Conservation (phyloP, 1,140 invertebrate species). For the Leptestheria dahalacensis region DNA sequence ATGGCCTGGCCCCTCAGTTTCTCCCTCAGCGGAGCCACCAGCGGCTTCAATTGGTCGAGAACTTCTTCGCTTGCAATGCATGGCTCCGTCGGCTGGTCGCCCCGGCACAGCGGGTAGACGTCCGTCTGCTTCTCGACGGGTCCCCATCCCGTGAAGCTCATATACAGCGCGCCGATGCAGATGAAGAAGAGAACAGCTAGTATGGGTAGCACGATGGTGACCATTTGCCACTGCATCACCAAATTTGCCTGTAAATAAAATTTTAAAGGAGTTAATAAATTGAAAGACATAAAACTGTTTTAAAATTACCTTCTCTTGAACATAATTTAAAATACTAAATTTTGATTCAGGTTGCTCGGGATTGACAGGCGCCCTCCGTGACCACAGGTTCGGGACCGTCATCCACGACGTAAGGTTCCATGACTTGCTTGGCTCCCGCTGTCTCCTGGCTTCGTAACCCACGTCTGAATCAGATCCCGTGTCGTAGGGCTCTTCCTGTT, state of each 20-base stretch:
- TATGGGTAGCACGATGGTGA: conserved; percentile 7
- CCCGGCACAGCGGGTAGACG: not conserved
- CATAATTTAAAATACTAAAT: no score
- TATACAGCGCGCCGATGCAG: conserved; percentile 6
- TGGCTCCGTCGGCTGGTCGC: not conserved
- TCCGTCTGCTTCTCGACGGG: no score
- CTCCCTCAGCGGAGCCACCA: no score
- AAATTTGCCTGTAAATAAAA: not conserved
- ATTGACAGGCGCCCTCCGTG: no score
- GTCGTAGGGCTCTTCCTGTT: conserved; percentile 14
- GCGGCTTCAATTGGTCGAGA: not conserved
- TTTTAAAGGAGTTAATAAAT: not conserved
- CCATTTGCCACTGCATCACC: conserved; percentile 9
- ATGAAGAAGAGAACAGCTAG: conserved; percentile 12
- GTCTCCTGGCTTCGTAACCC: not conserved
- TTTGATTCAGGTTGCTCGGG: no score
- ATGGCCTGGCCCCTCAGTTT: not conserved
- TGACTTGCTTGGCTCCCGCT: no score
- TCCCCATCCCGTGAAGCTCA: not conserved
- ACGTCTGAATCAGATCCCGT: conserved; percentile 13
- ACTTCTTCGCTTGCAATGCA: not conserved
- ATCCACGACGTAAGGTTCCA: no score
- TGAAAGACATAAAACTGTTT: no score
- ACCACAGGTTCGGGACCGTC: no score
- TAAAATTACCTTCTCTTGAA: no score